These are phyloP conservation scores for Heliconius himera DNA, from an alignment of 1,140 invertebrate species.

Conservation along the genomic window DNA sequence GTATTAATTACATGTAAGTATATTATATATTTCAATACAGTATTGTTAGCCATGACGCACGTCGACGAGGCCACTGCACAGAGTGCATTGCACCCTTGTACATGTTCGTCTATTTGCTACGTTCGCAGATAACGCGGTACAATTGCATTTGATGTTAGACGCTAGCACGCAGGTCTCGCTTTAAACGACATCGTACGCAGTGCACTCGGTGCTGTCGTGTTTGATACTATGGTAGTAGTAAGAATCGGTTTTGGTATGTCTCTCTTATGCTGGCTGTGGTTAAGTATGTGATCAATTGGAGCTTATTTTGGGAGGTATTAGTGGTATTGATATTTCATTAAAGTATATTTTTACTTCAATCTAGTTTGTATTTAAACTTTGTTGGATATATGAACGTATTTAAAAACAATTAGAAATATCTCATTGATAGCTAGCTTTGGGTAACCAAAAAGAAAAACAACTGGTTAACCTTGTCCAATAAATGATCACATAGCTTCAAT, in stretches of 20 bases:
- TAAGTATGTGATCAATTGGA: no score
- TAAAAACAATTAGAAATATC: no score
- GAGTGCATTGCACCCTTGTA: slow-evolving; percentile 46
- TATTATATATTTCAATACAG: slow-evolving; percentile 21
- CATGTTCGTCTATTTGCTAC: slow-evolving; percentile 41
- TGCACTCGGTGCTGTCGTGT: not conserved
- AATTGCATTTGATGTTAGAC: slow-evolving; percentile 18
- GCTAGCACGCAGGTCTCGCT: not conserved
- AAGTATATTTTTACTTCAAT: no score
- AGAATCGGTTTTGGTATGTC: not conserved
- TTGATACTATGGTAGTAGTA: not conserved
- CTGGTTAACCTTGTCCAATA: no score
- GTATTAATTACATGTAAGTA: not conserved
- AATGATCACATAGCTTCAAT: not conserved
- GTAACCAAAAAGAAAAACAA: no score
- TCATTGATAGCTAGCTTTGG: no score
- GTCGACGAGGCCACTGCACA: slow-evolving; percentile 38
- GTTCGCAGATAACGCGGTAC: slow-evolving; percentile 40
- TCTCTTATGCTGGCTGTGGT: no score
- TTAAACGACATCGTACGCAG: not conserved
- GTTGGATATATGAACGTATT: no score
- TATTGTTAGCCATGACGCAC: slow-evolving; percentile 29
- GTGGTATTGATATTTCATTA: no score
- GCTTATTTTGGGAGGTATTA: no score
- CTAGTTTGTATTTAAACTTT: no score